Evolutionary conservation across 2,113 vertebrate genomes (phyloP).

Genomic region (Tapirus terrestris): DNA sequence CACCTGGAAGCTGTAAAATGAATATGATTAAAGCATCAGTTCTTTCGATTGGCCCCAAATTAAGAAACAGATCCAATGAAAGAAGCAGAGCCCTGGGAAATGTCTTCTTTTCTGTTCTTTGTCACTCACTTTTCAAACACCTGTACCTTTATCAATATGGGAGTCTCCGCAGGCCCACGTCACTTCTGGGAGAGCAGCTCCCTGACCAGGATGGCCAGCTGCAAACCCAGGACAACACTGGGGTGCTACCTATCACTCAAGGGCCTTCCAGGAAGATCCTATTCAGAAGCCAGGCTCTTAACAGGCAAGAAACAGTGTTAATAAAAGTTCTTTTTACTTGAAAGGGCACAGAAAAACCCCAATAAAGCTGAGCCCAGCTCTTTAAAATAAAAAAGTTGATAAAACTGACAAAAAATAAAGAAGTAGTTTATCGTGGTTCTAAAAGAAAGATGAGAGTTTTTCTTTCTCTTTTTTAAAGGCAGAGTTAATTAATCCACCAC

Average conservation of each 20-base stretch:
- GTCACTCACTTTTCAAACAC: conserved; percentile 21
- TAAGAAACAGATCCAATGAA: not conserved
- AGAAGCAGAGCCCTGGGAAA: not conserved
- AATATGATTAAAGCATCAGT: not conserved
- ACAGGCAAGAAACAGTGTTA: conserved; percentile 38
- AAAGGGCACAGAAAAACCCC: conserved; percentile 61
- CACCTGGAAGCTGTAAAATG: not conserved
- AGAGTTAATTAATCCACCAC: conserved; percentile 79
- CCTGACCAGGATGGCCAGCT: not conserved
- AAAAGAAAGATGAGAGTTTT: conserved; percentile 63
- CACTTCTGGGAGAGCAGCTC: not conserved
- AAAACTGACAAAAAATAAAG: conserved; percentile 76
- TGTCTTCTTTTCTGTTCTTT: conserved; percentile 20
- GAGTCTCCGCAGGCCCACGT: not conserved
- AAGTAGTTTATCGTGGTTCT: conserved; percentile 75
- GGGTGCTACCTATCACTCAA: not conserved
- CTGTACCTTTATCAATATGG: not conserved
- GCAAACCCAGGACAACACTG: not conserved
- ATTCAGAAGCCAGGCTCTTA: conserved; percentile 49
- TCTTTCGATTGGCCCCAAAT: not conserved
- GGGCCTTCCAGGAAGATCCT: conserved; percentile 48
- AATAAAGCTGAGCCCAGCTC: conserved; percentile 70
- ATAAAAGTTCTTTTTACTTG: conserved; percentile 65
- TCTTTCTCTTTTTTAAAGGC: conserved; percentile 62
- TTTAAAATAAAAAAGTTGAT: conserved; percentile 56